Evolutionary conservation across 1,140 invertebrate genomes (phyloP).

Genomic region (Cyclargus thomasi): DNA sequence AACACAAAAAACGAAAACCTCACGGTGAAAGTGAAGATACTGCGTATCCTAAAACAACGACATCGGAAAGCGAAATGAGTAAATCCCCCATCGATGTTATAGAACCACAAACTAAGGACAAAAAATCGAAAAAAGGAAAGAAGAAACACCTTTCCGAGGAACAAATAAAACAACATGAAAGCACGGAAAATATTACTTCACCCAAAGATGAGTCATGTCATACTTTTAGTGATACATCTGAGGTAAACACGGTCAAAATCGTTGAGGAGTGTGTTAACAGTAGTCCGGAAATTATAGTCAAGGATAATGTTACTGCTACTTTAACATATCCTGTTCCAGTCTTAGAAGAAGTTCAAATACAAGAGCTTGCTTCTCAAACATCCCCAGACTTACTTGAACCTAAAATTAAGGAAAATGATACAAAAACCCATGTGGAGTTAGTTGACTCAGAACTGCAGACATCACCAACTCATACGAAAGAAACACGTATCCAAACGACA

Average conservation of each 20-base stretch:
- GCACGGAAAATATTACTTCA: constrained; percentile 52
- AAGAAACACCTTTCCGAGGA: constrained; percentile 32
- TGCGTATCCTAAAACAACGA: constrained; percentile 52
- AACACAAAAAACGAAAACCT: constrained; percentile 53
- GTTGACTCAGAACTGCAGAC: constrained; percentile 77
- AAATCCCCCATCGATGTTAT: constrained; percentile 39
- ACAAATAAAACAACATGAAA: constrained; percentile 19
- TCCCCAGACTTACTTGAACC: constrained; percentile 73
- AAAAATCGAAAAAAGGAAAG: constrained; percentile 49
- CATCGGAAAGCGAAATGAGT: constrained; percentile 48
- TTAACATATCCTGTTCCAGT: constrained; percentile 77
- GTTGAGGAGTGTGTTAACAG: constrained; percentile 77
- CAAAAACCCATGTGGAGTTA: constrained; percentile 54
- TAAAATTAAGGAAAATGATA: constrained; percentile 54
- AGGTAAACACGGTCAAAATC: constrained; percentile 77
- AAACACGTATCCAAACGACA: constrained; percentile 73
- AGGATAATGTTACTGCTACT: constrained; percentile 65
- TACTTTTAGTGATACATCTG: constrained; percentile 76
- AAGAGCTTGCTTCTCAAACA: constrained; percentile 78
- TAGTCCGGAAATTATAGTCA: constrained; percentile 55
- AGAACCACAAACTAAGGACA: constrained; percentile 38
- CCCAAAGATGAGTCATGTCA: constrained; percentile 74
- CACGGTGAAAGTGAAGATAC: constrained; percentile 53
- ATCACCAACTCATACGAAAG: constrained; percentile 66
- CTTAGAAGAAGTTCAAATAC: constrained; percentile 73